phyloP scores from a whole-genome alignment of 2,888 invertebrate genomes.

The Leuctra nigra region DNA sequence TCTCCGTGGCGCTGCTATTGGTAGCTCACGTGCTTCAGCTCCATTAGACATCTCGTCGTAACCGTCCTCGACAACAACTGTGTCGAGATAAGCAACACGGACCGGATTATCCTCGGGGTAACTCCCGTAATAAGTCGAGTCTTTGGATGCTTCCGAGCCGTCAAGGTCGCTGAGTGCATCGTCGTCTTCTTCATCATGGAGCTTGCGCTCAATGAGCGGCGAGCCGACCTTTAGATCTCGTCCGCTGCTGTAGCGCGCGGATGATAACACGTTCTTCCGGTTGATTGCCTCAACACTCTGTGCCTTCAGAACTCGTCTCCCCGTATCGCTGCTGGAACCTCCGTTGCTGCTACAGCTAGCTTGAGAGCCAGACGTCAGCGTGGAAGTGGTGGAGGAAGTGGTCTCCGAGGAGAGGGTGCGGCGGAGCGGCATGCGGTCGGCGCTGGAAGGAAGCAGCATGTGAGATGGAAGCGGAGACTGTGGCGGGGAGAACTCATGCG shows the following conservation, averaged over 20 bases:
- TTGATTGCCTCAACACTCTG: slow-evolving; percentile 78
- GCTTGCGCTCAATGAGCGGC: slow-evolving; percentile 64
- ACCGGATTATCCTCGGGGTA: neutral
- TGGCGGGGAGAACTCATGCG: slow-evolving; percentile 67
- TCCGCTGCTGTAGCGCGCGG: slow-evolving; percentile 78
- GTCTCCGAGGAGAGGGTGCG: slow-evolving; percentile 67
- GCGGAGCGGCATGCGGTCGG: slow-evolving; percentile 40
- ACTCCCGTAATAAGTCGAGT: neutral
- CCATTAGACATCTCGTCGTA: neutral
- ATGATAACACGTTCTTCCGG: slow-evolving; percentile 78
- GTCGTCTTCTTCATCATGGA: slow-evolving; percentile 34
- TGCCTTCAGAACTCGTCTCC: slow-evolving; percentile 61
- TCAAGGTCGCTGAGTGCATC: neutral
- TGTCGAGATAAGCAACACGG: neutral
- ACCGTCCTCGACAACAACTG: neutral
- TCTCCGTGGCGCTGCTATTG: neutral
- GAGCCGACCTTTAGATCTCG: slow-evolving; percentile 63
- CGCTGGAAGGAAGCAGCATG: slow-evolving; percentile 28
- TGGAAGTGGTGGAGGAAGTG: slow-evolving; percentile 50
- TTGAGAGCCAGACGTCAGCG: slow-evolving; percentile 65
- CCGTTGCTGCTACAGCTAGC: slow-evolving; percentile 57
- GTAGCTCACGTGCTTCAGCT: neutral
- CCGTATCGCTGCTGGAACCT: slow-evolving; percentile 50
- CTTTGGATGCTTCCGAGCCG: neutral
- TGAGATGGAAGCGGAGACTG: slow-evolving; percentile 58